phyloP scores from a whole-genome alignment of 2,888 invertebrate species.

The Drosophila nr. perissopoda region DNA sequence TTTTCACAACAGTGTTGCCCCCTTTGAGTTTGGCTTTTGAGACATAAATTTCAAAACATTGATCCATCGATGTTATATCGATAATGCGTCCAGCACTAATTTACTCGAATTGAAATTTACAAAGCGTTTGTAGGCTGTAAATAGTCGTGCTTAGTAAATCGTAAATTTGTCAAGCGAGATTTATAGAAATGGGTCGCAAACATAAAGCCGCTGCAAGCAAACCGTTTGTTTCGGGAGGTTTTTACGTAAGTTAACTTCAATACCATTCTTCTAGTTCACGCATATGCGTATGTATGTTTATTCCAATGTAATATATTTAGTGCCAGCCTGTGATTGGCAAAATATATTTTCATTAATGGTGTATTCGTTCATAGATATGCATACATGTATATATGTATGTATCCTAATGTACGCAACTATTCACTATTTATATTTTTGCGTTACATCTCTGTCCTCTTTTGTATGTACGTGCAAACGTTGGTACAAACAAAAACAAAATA shows the following conservation, averaged over 20 bases:
- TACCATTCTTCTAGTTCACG: constrained; percentile 2
- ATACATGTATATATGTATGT: background rate
- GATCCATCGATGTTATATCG: background rate
- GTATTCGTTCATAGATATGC: background rate
- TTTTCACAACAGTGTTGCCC: too few relatives aligned
- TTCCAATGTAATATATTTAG: background rate
- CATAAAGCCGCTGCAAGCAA: constrained; percentile 47
- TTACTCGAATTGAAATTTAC: background rate
- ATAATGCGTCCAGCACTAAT: background rate
- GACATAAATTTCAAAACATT: background rate
- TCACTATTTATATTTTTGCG: background rate
- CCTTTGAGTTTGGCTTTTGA: background rate
- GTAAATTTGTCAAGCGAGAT: background rate
- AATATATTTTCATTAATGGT: background rate
- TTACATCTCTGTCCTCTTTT: constrained; percentile 7
- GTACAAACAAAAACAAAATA: constrained; percentile 11
- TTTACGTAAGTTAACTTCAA: constrained; percentile 65
- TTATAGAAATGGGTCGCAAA: constrained; percentile 62
- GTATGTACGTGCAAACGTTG: constrained; percentile 4
- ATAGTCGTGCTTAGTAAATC: background rate
- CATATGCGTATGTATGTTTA: constrained; percentile 9
- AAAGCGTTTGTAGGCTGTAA: background rate
- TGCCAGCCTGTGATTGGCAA: background rate
- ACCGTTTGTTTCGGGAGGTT: constrained; percentile 66
- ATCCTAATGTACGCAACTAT: background rate